Conservation (phyloP, 1,140 invertebrate species). For the Bombus cullumanus region DNA sequence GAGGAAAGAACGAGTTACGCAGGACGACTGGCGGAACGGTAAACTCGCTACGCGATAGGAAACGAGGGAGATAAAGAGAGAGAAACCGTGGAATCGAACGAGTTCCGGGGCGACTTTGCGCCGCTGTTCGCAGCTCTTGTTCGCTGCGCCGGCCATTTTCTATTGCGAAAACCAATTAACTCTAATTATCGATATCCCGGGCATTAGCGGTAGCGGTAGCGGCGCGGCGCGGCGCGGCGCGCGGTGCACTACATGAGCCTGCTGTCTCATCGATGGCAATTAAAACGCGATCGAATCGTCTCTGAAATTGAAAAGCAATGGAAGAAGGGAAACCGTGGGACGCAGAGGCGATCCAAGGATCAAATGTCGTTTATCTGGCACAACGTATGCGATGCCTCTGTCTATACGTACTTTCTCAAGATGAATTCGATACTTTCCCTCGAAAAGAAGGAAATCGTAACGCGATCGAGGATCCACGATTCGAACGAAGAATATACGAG, state of each 20-base stretch:
- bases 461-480: not conserved
- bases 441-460: not conserved
- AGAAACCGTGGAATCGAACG: conserved; percentile 15
- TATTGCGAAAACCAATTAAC: conserved; percentile 49
- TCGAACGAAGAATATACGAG: not conserved
- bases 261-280: conserved; percentile 37
- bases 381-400: not conserved
- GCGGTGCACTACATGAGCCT: too few relatives aligned
- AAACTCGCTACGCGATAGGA: not conserved
- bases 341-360: not conserved
- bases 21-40: not conserved
- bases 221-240: too few relatives aligned
- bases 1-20: not conserved
- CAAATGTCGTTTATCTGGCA: not conserved
- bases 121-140: not conserved
- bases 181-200: conserved; percentile 47
- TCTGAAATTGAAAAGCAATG: conserved; percentile 3
- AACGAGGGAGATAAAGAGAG: not conserved
- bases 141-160: conserved; percentile 35
- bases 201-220: conserved; percentile 29
- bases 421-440: not conserved
- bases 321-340: too few relatives aligned
- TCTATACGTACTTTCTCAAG: not conserved
- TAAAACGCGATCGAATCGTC: conserved; percentile 40
- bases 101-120: conserved; percentile 20